These are phyloP conservation scores for Tipula lateralis DNA, from an alignment of 2,888 invertebrate species.

Conservation along the genomic window DNA sequence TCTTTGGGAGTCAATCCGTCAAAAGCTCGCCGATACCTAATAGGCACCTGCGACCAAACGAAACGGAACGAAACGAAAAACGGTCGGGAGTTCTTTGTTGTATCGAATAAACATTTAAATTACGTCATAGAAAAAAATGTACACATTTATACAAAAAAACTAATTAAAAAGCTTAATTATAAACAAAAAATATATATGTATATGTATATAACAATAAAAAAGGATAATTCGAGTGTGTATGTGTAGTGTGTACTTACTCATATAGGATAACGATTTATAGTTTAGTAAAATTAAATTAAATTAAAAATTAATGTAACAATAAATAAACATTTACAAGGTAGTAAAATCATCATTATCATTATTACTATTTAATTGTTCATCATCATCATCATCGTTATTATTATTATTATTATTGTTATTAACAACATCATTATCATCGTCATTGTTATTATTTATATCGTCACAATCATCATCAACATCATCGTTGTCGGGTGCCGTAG, in stretches of 20 bases:
- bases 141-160: neutral
- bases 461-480: neutral
- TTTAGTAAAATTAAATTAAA: slow-evolving; percentile 1
- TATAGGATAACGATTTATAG: slow-evolving; percentile 4
- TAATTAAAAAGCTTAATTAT: neutral
- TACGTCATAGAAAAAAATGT: neutral
- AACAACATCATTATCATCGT: neutral
- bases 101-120: neutral
- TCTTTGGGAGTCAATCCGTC: too few relatives aligned
- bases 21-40: too few relatives aligned
- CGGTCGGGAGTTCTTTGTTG: too few relatives aligned
- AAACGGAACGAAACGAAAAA: too few relatives aligned
- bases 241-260: neutral
- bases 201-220: neutral
- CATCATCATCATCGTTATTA: neutral
- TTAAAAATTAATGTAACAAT: slow-evolving; percentile 25
- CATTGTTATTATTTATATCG: neutral
- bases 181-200: neutral
- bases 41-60: too few relatives aligned
- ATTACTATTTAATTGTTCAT: neutral
- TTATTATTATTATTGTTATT: neutral
- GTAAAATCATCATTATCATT: slow-evolving; percentile 29
- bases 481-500: neutral
- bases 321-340: slow-evolving; percentile 26
- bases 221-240: neutral